Evolutionary conservation across 2,888 invertebrate genomes (phyloP).

Genomic region (Apodemia mormo): DNA sequence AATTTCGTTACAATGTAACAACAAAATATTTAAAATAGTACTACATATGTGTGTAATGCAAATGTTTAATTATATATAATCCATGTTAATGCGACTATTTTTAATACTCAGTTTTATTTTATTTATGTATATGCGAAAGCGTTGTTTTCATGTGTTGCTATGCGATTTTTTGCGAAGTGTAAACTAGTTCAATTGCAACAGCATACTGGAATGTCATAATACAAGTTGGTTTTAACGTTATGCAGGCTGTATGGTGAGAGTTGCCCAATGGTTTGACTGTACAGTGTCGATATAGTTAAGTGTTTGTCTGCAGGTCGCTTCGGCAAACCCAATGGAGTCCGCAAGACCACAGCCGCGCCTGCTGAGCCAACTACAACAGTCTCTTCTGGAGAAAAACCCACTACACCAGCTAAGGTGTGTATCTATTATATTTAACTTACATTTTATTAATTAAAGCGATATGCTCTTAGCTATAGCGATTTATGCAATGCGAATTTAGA

Average conservation of each 20-base stretch:
- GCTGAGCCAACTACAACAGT: conserved; percentile 49
- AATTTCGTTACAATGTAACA: no score
- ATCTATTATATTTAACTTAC: conserved; percentile 31
- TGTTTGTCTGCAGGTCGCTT: conserved; percentile 67
- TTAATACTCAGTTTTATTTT: neutral
- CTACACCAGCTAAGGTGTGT: conserved; percentile 62
- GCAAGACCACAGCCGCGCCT: conserved; percentile 63
- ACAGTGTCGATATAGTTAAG: conserved; percentile 45
- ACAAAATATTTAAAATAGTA: no score
- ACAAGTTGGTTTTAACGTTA: conserved; percentile 30
- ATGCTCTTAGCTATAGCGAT: conserved; percentile 34
- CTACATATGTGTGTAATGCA: no score
- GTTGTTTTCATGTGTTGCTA: conserved; percentile 20
- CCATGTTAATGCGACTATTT: conserved; percentile 3
- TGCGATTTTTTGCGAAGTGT: conserved; percentile 27
- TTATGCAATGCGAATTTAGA: conserved; percentile 46
- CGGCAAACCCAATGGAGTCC: conserved; percentile 63
- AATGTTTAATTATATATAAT: no score
- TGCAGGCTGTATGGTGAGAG: conserved; percentile 24
- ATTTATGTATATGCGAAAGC: conserved; percentile 17
- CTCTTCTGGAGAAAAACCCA: conserved; percentile 55
- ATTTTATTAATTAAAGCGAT: conserved; percentile 29
- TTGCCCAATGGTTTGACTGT: conserved; percentile 20
- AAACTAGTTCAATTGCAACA: conserved; percentile 33
- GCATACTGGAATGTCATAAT: conserved; percentile 27